These are phyloP conservation scores for Porites evermanni DNA, from an alignment of 92 coral and sea anemone species.

Conservation along the genomic window DNA sequence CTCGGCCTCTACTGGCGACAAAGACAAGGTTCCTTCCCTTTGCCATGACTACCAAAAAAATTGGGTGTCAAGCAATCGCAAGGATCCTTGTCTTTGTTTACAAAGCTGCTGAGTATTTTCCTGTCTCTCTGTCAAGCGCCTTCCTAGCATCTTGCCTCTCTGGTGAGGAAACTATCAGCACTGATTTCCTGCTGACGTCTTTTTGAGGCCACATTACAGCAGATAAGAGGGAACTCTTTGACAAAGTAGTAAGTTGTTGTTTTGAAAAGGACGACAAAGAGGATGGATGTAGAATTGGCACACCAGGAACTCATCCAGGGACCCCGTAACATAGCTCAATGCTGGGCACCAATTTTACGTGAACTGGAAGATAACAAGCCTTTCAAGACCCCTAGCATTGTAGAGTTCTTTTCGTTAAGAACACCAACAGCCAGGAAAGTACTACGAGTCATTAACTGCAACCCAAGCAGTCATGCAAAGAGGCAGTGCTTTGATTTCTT, in stretches of 20 bases:
- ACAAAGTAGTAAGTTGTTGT: constrained; percentile 48
- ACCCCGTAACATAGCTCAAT: constrained; percentile 68
- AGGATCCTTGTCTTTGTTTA: constrained; percentile 64
- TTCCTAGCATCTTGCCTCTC: constrained; percentile 54
- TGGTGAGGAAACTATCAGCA: constrained; percentile 61
- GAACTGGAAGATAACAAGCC: constrained; percentile 29
- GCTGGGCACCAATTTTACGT: constrained; percentile 64
- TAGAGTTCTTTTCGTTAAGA: constrained; percentile 41
- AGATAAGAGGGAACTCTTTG: constrained; percentile 64
- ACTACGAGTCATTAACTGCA: no score
- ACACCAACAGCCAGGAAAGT: constrained; percentile 28
- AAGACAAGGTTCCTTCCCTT: constrained; percentile 62
- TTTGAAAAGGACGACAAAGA: constrained; percentile 59
- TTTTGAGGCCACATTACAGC: constrained; percentile 59
- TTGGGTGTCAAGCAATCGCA: constrained; percentile 62
- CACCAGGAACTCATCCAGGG: constrained; percentile 63
- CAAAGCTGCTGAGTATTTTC: constrained; percentile 47
- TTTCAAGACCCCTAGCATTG: constrained; percentile 42
- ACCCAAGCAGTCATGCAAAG: constrained; percentile 27
- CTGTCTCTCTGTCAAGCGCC: constrained; percentile 50
- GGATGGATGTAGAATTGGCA: neutral
- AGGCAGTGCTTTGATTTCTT: constrained; percentile 59
- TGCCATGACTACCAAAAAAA: constrained; percentile 68
- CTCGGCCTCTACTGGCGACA: constrained; percentile 43
- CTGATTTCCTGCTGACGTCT: constrained; percentile 42